Percentiles rank a stretch among this genome's conserved stretches.
phyloP scores from a whole-genome alignment of 2,888 invertebrate species.

The Parascotia fuliginaria region DNA sequence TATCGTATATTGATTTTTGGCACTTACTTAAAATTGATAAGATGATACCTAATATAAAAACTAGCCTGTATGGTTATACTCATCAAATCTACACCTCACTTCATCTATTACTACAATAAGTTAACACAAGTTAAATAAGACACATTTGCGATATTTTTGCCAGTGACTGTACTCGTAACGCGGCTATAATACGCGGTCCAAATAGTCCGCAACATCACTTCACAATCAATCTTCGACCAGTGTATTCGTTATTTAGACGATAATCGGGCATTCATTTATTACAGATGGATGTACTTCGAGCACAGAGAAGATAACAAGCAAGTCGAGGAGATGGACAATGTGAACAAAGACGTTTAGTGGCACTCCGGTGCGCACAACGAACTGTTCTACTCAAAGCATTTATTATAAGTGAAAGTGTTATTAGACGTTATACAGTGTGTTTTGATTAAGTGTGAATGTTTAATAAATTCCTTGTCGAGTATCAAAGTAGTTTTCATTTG shows the following conservation, averaged over 20 bases:
- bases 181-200: conserved; percentile 25
- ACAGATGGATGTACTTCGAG: conserved; percentile 70
- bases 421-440: conserved; percentile 49
- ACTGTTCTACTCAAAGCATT: conserved; percentile 46
- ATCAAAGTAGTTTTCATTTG: conserved; percentile 34
- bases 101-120: neutral
- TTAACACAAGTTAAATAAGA: conserved; percentile 5
- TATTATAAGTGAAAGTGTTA: conserved; percentile 56
- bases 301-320: conserved; percentile 60
- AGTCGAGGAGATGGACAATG: conserved; percentile 55
- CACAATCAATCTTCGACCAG: conserved; percentile 28
- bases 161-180: conserved; percentile 27
- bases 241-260: conserved; percentile 22
- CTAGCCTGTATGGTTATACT: too few relatives aligned
- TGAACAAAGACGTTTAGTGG: conserved; percentile 52
- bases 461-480: conserved; percentile 39
- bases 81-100: too few relatives aligned
- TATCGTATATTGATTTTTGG: too few relatives aligned
- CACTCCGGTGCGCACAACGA: conserved; percentile 9
- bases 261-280: conserved; percentile 43
- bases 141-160: conserved; percentile 12
- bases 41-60: too few relatives aligned
- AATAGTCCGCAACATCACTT: conserved; percentile 33
- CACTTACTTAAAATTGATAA: too few relatives aligned
- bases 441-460: conserved; percentile 45